Base-by-base conservation (phyloP, 2,113 vertebrate species). In the Corydoras sp. region DNA sequence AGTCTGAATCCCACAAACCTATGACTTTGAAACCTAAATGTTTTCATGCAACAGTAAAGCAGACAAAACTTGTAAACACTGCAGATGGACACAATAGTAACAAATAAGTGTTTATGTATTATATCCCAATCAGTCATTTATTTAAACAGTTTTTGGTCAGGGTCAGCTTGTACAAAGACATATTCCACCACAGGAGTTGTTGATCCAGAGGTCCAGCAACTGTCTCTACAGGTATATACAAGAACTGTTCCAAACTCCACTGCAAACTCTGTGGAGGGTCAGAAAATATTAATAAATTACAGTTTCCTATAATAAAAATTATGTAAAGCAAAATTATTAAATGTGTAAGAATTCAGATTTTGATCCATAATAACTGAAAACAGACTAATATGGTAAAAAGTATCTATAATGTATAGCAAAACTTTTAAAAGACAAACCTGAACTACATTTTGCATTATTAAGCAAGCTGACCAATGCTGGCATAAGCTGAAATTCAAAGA, bases 401-500 rank as follows among this genome's bases (percentile, higher is more conserved):
- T 24, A 24, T 24, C 18, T 24, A 24, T 50, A 35, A 62, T 29
- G 6, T 18, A 11, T 2, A 54, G 3, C 10, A 70, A 61, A 60
- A 48, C 9, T 10, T 31, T 11, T n/a, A 59, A n/a, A 15, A 68
- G 9, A 74, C 72, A 62, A 69, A 79, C 77, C 77, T 72, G 71
- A 84, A 85, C 85, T 87, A 80, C 76, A 70, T 30, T 84, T 58
- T 29, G 30, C 30, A 31, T 81, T 87, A 60, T 15, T 81, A 7
- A 95, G 90, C 80, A 91, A 84, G 80, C 86, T 91, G 82, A 93
- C 89, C 77, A 94, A 70, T 0, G 89, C 90, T 9, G 93, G 93
- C 93, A 94, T 95, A 3, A 94, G 89, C 29, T 95, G 93, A 65
- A 94, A 90, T 62, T 94, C 93, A 83, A 93, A 95, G 3, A 85